phyloP scores from a whole-genome alignment of 1,140 invertebrate genomes.

The Aphaenogaster rudis region DNA sequence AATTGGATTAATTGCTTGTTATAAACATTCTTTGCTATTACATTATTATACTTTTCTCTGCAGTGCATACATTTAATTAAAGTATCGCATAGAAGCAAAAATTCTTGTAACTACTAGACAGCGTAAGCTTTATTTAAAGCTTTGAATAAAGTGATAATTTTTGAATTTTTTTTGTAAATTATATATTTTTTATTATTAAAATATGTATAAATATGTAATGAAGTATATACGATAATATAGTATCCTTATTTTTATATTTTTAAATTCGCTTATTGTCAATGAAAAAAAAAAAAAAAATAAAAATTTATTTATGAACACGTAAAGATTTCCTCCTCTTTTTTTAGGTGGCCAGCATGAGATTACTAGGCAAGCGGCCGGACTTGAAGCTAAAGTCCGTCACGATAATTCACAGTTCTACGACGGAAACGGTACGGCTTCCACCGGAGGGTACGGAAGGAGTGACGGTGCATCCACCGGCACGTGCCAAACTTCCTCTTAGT shows the following conservation, averaged over 20 bases:
- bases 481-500: slow-evolving; percentile 88
- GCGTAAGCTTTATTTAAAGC: slow-evolving; percentile 21
- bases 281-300: slow-evolving; percentile 19
- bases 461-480: slow-evolving; percentile 88
- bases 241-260: slow-evolving; percentile 11
- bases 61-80: not conserved
- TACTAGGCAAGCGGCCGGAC: slow-evolving; percentile 92
- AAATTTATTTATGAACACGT: not conserved
- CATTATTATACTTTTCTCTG: not conserved
- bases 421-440: slow-evolving; percentile 93
- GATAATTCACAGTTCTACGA: slow-evolving; percentile 94
- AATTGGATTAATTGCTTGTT: slow-evolving; percentile 23
- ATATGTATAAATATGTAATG: not conserved
- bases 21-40: not conserved
- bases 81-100: slow-evolving; percentile 16
- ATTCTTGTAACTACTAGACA: slow-evolving; percentile 20
- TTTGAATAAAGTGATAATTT: not conserved
- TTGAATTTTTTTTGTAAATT: slow-evolving; percentile 1
- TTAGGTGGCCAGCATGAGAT: slow-evolving; percentile 92
- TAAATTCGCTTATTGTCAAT: not conserved
- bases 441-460: slow-evolving; percentile 91
- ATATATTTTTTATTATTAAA: slow-evolving; percentile 19
- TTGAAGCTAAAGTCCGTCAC: slow-evolving; percentile 94
- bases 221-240: too few species aligned
- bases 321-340: slow-evolving; percentile 64